Base-by-base conservation (phyloP, 1,140 invertebrate species). In the Propsilocerus akamusi region DNA sequence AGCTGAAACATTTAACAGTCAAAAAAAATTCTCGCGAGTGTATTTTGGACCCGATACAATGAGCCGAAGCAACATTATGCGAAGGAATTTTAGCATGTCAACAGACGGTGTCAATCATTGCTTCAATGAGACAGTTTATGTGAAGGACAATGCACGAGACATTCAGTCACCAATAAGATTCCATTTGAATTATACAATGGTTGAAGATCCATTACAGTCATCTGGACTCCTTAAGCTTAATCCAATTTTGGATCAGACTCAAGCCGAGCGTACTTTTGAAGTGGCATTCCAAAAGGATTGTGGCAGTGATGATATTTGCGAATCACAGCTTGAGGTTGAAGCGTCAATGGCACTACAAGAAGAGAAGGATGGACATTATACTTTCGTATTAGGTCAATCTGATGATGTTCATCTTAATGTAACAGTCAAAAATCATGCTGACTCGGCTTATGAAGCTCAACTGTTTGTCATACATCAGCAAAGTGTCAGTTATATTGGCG, bases 231-330 rank as follows among this genome's bases (percentile, higher is more conserved):
- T 82, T 50, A 71, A 80, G 30, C 86, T 83, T 55, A 64, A 64
- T 54, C 90, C 92, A 0, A 91, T 95, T 48, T 66, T 95, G 11
- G 92, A 95, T 66, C 81, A 88, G 54, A 85, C 86, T 53, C 78
- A 85, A 61, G 87, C 89, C 0, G 78, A 78, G 8, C 79, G 80
- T 55, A 69, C 79, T 4, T 93, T 94, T 57, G 74, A 83, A 58
- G 89, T 85, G 3, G 82, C 79, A 22, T 95, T 97, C 69, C 77
- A 90, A 49, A 95, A 94, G 67, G 88, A 96, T 59, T 97, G 92
- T 62, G 92, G 90, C 6, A 68, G 75, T 1, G 88, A 96, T 61
- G 87, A 92, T 57, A 71, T 87, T 22, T 97, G 93, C 63, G 76
- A 88, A 56, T 94, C 89, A 63, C 75, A 92, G 59, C 64, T 96